Percentiles rank a stretch among this genome's conserved stretches.
These are phyloP conservation scores for Colostygia pectinataria DNA, from an alignment of 2,888 invertebrate species.

Conservation along the genomic window DNA sequence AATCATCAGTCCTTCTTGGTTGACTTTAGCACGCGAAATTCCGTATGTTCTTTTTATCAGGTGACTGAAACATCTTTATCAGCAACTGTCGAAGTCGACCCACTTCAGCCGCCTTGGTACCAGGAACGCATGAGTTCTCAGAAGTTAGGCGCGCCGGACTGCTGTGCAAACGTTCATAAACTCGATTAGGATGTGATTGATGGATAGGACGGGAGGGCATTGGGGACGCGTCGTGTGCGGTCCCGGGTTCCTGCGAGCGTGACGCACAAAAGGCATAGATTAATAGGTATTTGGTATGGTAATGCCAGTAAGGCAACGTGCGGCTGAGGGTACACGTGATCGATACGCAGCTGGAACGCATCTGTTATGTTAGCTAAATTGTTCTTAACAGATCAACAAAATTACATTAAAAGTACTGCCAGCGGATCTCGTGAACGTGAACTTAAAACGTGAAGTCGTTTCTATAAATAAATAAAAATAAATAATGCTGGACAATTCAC, in stretches of 20 bases:
- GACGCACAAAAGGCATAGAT: constrained; percentile 38
- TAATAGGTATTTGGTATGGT: constrained; percentile 1
- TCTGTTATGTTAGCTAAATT: too few relatives aligned
- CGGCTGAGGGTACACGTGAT: constrained; percentile 31
- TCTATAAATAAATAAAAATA: too few relatives aligned
- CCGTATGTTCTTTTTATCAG: constrained; percentile 5
- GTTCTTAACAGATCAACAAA: constrained; percentile 9
- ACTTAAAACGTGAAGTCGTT: too few relatives aligned
- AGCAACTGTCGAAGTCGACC: constrained; percentile 14
- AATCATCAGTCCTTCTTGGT: too few relatives aligned
- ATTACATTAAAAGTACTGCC: too few relatives aligned
- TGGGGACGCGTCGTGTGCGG: constrained; percentile 40
- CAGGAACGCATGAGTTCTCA: constrained; percentile 32
- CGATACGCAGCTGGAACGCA: constrained; percentile 31
- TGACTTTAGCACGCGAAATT: background rate
- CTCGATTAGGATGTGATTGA: constrained; percentile 72
- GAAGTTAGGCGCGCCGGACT: constrained; percentile 30
- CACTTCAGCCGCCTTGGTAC: constrained; percentile 16
- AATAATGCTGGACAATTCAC: too few relatives aligned
- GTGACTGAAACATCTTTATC: constrained; percentile 9
- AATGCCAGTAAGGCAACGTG: constrained; percentile 18
- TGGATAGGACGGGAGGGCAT: constrained; percentile 39
- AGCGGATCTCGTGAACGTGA: too few relatives aligned
- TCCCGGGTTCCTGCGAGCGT: constrained; percentile 38
- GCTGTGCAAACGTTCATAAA: constrained; percentile 59